Conservation (phyloP, 2,888 invertebrate genomes). For the Amblyjoppa proteus region DNA sequence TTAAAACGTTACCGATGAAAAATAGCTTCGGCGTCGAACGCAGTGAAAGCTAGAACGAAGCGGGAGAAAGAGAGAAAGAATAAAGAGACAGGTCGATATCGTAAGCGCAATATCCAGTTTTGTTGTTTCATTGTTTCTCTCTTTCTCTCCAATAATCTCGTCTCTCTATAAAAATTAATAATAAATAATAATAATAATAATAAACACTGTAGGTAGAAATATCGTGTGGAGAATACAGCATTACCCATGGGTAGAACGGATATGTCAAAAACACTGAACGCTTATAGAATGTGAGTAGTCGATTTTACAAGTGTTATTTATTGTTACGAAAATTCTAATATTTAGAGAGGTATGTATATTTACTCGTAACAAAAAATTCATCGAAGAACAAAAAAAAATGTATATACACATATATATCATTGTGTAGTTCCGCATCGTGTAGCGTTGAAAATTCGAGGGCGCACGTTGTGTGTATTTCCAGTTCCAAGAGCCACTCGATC, state of each 20-base stretch:
- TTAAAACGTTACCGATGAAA: slow-evolving; percentile 44
- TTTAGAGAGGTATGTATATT: neutral
- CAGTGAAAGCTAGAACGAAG: slow-evolving; percentile 54
- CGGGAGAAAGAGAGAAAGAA: slow-evolving; percentile 27
- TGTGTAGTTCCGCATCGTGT: slow-evolving; percentile 7
- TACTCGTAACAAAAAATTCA: neutral
- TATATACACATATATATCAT: neutral
- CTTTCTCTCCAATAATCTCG: neutral
- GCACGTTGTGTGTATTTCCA: slow-evolving; percentile 21
- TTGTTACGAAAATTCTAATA: neutral
- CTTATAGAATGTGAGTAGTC: slow-evolving; percentile 94
- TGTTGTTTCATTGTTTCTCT: slow-evolving; percentile 44
- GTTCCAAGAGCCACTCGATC: slow-evolving; percentile 42
- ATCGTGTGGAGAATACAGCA: slow-evolving; percentile 68
- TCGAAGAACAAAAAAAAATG: too few relatives aligned
- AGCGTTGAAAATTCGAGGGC: neutral
- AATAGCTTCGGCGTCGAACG: slow-evolving; percentile 45
- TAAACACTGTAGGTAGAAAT: slow-evolving; percentile 71
- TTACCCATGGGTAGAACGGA: slow-evolving; percentile 84
- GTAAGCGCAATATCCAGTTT: slow-evolving; percentile 70
- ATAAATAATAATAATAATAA: neutral
- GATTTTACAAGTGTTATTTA: slow-evolving; percentile 42
- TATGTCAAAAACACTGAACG: slow-evolving; percentile 96
- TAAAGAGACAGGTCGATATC: slow-evolving; percentile 67
- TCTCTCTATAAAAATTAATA: neutral